A percentile compares a stretch with the other conserved stretches of the same genome.
Conservation (phyloP, 2,113 vertebrate species). For the Alethe castanea region DNA sequence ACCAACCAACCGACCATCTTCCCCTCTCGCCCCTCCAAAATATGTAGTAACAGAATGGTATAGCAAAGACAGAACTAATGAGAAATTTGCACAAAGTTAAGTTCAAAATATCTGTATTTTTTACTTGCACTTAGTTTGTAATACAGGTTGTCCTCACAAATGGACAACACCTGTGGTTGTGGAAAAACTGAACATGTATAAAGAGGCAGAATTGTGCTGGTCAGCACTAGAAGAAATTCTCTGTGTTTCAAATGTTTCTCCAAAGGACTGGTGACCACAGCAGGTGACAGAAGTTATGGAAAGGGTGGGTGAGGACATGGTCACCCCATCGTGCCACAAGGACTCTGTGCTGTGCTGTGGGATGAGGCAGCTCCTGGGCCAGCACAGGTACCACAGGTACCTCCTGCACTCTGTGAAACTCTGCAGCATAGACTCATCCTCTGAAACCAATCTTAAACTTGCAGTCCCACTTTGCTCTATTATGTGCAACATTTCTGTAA, state of each 20-base stretch:
- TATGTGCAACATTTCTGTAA: not conserved
- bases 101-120: not conserved
- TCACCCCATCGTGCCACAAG: not conserved
- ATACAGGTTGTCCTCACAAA: not conserved
- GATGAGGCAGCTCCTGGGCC: fast-evolving
- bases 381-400: fast-evolving
- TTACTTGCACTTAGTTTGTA: not conserved
- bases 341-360: not conserved
- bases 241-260: not conserved
- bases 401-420: not conserved
- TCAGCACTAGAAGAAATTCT: not conserved
- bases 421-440: not conserved
- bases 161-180: not conserved
- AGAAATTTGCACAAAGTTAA: not conserved
- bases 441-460: not conserved
- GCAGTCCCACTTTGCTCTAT: not conserved
- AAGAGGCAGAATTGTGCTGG: not conserved
- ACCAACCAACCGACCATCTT: not conserved
- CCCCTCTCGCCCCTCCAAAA: fast-evolving
- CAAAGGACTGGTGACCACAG: not conserved
- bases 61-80: not conserved
- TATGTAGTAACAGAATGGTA: not conserved
- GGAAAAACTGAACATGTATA: not conserved
- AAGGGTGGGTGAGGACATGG: not conserved
- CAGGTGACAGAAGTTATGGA: not conserved